Conservation (phyloP, 1,140 invertebrate species). For the Anastrepha obliqua region DNA sequence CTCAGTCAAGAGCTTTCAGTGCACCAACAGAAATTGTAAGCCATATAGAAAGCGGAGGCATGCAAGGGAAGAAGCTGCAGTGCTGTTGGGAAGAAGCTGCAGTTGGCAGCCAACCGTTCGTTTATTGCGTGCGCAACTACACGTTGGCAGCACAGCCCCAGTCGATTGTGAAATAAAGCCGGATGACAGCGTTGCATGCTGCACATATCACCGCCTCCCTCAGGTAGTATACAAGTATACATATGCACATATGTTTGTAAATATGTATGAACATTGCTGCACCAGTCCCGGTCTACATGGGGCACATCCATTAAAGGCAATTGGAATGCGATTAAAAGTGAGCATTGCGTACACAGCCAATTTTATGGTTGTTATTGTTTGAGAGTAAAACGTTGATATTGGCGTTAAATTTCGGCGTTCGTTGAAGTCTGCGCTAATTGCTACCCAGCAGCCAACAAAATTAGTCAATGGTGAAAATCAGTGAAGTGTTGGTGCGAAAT, state of each 20-base stretch:
- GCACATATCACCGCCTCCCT: background rate
- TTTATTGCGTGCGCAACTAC: conserved; percentile 20
- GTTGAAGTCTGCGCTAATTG: conserved; percentile 24
- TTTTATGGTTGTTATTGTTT: conserved; percentile 10
- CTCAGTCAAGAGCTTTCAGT: background rate
- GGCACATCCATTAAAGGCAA: conserved; percentile 1
- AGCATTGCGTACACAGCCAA: conserved; percentile 3
- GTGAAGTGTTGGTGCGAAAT: background rate
- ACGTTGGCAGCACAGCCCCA: background rate
- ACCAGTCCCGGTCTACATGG: background rate
- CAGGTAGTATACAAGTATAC: background rate
- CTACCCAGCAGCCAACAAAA: background rate
- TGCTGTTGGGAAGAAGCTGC: background rate
- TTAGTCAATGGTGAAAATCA: background rate
- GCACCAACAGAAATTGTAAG: background rate
- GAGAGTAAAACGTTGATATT: background rate
- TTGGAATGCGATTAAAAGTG: conserved; percentile 32
- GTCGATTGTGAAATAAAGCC: background rate
- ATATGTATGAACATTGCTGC: background rate
- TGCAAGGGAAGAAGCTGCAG: background rate
- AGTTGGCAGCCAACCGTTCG: background rate
- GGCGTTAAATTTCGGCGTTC: background rate
- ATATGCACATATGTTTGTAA: background rate
- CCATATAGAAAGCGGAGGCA: background rate
- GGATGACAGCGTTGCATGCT: background rate